These are phyloP conservation scores for Euthynnus affinis DNA, from an alignment of 2,797 vertebrate species.

Conservation along the genomic window DNA sequence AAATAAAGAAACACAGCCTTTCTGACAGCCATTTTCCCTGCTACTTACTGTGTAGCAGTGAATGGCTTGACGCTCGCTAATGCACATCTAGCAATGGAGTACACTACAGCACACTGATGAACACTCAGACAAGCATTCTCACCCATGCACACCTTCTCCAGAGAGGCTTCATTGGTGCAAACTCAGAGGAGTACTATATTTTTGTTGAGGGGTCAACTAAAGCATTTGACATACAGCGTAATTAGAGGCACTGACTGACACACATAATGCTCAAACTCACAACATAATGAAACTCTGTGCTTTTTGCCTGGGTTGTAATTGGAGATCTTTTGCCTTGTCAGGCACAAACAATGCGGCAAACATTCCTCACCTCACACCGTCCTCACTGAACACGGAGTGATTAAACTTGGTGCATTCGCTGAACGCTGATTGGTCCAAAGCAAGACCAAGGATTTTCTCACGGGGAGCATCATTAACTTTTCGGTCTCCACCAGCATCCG, in stretches of 20 bases:
- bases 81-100: neutral
- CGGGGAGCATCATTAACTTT: neutral
- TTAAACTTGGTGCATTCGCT: constrained; percentile 16
- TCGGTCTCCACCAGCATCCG: neutral
- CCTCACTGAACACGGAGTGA: constrained; percentile 17
- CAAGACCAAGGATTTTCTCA: constrained; percentile 23
- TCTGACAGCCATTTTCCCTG: constrained; percentile 28
- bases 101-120: constrained; percentile 5
- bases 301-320: constrained; percentile 36
- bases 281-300: constrained; percentile 26
- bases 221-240: neutral
- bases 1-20: constrained; percentile 13
- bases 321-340: constrained; percentile 49
- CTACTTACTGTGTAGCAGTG: constrained; percentile 11
- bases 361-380: constrained; percentile 16
- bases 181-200: neutral
- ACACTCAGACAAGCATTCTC: neutral
- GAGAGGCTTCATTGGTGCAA: neutral
- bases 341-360: constrained; percentile 48
- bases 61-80: constrained; percentile 25
- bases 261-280: neutral
- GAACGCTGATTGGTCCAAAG: constrained; percentile 7
- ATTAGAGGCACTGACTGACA: neutral
- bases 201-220: neutral
- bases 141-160: neutral